Conservation (phyloP, 1,140 invertebrate genomes). For the Leptopilina clavipes region DNA sequence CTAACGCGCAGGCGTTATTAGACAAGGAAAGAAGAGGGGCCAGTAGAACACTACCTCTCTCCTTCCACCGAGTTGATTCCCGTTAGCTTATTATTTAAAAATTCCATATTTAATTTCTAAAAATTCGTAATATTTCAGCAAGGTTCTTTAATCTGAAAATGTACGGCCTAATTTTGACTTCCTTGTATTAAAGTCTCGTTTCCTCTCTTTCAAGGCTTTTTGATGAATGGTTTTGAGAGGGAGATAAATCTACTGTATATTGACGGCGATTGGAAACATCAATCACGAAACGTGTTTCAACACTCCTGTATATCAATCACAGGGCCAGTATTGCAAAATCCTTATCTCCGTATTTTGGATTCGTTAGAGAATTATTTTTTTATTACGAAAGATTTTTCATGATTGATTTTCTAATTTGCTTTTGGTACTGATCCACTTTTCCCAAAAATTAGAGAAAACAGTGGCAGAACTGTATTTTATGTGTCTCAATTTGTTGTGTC, state of each 20-base stretch:
- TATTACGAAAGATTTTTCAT: conserved; percentile 41
- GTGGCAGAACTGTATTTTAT: too few species aligned
- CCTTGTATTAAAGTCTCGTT: conserved; percentile 36
- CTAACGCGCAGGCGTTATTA: too few species aligned
- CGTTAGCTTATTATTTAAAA: too few species aligned
- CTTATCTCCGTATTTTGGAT: conserved; percentile 44
- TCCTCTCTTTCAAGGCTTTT: conserved; percentile 31
- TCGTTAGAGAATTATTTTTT: conserved; percentile 37
- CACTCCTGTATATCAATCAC: conserved; percentile 72
- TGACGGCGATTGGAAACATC: conserved; percentile 72
- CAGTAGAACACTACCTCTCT: too few species aligned
- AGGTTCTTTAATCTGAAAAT: conserved; percentile 23
- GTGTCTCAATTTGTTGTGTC: too few species aligned
- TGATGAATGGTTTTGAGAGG: conserved; percentile 23
- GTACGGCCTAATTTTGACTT: conserved; percentile 39
- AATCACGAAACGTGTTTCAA: conserved; percentile 68
- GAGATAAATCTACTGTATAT: conserved; percentile 70
- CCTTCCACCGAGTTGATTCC: too few species aligned
- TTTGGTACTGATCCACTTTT: too few species aligned
- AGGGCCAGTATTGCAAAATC: conserved; percentile 50
- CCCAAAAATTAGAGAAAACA: background rate
- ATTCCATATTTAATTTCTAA: too few species aligned
- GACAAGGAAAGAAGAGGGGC: too few species aligned
- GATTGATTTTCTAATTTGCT: background rate
- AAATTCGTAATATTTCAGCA: too few species aligned